Evolutionary conservation across 2,888 invertebrate species (phyloP).

Genomic region (Caenorhabditis doughertyi): DNA sequence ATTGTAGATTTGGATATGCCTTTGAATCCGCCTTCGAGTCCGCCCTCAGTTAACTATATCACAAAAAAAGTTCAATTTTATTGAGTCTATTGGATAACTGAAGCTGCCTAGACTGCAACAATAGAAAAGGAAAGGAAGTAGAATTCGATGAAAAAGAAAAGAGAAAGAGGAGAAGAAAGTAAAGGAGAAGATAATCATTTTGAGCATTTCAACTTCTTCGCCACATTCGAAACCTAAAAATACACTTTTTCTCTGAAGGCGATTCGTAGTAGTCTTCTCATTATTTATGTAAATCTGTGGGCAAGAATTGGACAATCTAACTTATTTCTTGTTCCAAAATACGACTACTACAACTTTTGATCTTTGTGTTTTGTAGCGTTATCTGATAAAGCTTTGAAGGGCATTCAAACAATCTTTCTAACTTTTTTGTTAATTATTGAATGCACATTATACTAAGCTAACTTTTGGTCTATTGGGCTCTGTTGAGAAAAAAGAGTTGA

Average conservation of each 20-base stretch:
- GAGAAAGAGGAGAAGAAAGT: not conserved
- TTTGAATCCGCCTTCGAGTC: not conserved
- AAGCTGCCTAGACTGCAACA: not conserved
- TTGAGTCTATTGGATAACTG: slow-evolving; percentile 20
- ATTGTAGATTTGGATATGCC: too few relatives aligned
- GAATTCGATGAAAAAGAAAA: slow-evolving; percentile 19
- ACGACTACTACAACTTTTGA: slow-evolving; percentile 23
- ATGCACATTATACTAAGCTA: too few relatives aligned
- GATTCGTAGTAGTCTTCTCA: slow-evolving; percentile 22
- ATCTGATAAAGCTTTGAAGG: not conserved
- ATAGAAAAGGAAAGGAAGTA: not conserved
- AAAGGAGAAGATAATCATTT: slow-evolving; percentile 30
- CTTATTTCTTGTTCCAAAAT: slow-evolving; percentile 24
- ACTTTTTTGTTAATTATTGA: too few relatives aligned
- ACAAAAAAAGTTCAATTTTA: slow-evolving; percentile 18
- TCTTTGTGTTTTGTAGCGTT: slow-evolving; percentile 18
- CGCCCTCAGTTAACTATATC: not conserved
- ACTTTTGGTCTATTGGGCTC: too few relatives aligned
- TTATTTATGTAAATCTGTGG: slow-evolving; percentile 53
- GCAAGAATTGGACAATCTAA: slow-evolving; percentile 30
- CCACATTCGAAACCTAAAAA: slow-evolving; percentile 23
- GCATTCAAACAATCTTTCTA: too few relatives aligned
- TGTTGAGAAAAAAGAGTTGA: too few relatives aligned
- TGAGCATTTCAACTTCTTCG: slow-evolving; percentile 45
- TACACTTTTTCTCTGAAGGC: slow-evolving; percentile 13